These are phyloP conservation scores for Platichthys flesus DNA, from an alignment of 2,113 vertebrate genomes.

Conservation along the genomic window DNA sequence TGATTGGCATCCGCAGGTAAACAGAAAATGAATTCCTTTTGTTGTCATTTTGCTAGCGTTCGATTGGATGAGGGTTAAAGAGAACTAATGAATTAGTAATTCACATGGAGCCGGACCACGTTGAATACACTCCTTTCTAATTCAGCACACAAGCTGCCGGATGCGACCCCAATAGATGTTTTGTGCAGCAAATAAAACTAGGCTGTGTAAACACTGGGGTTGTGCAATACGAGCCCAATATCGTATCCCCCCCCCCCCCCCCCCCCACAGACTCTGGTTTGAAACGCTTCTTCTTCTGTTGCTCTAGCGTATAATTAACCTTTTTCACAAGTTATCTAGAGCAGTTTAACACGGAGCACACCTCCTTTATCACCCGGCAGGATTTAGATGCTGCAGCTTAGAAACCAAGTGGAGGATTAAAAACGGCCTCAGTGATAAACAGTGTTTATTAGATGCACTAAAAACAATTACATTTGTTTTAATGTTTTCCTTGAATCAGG, in stretches of 20 bases:
- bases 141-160: not conserved
- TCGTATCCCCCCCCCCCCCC: too few species aligned
- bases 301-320: too few species aligned
- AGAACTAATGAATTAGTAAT: not conserved
- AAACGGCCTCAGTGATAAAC: slow-evolving; percentile 12
- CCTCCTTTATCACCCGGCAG: slow-evolving; percentile 3
- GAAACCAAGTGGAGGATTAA: slow-evolving; percentile 11
- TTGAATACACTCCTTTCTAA: not conserved
- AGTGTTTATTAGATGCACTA: slow-evolving; percentile 18
- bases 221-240: not conserved
- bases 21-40: not conserved
- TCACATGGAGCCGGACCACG: not conserved
- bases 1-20: slow-evolving; percentile 3
- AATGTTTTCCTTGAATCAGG: not conserved
- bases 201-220: too few species aligned
- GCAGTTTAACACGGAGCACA: too few species aligned
- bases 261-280: too few species aligned
- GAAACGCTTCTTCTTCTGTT: too few species aligned
- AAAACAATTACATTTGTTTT: not conserved
- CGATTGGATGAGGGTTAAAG: not conserved
- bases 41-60: slow-evolving; percentile 2
- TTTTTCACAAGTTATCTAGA: too few species aligned
- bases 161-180: not conserved
- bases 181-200: too few species aligned
- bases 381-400: slow-evolving; percentile 19